phyloP scores from a whole-genome alignment of 2,888 invertebrate species.

The Leucophenga maculata region DNA sequence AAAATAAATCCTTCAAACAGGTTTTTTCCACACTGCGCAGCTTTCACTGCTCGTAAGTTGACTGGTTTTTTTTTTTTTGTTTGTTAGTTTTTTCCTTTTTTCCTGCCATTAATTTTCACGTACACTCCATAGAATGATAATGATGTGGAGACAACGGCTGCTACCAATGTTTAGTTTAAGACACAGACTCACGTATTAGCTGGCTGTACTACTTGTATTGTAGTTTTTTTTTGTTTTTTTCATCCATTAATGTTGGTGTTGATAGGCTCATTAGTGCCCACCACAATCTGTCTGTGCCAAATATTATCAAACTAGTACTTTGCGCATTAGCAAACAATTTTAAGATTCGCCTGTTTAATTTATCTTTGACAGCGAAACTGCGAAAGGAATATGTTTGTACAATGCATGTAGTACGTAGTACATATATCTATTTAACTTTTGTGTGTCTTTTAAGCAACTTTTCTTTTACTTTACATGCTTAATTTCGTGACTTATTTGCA shows the following conservation, averaged over 20 bases:
- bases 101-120: slow-evolving; percentile 22
- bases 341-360: no score
- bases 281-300: no score
- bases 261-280: slow-evolving; percentile 17
- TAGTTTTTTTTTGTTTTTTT: neutral
- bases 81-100: neutral
- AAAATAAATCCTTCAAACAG: slow-evolving; percentile 13
- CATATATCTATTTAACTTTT: neutral
- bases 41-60: no score
- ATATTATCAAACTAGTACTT: no score
- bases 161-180: neutral
- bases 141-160: slow-evolving; percentile 4
- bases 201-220: neutral
- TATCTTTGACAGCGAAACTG: no score
- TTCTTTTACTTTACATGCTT: neutral
- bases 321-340: no score
- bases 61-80: no score
- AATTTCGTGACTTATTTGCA: neutral
- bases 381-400: no score
- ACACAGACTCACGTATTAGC: neutral
- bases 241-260: slow-evolving; percentile 15
- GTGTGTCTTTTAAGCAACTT: slow-evolving; percentile 12
- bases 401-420: no score
- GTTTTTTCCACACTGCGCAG: neutral
- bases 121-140: slow-evolving; percentile 20